Evolutionary conservation across 1,140 invertebrate genomes (phyloP).

Genomic region (Plectrocnemia conspersa): DNA sequence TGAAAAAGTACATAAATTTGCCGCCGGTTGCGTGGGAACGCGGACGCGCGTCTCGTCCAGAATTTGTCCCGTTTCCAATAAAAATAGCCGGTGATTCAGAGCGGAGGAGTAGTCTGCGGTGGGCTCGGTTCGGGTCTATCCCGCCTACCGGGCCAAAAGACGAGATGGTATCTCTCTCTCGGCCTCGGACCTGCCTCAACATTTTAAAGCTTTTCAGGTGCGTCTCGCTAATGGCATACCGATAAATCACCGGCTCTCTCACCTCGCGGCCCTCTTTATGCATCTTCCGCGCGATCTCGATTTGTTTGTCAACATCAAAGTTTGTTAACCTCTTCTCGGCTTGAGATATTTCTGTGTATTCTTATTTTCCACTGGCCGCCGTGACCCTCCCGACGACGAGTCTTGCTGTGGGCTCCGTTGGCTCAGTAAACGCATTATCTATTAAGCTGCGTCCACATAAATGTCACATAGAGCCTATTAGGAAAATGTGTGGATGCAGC

Average conservation of each 20-base stretch:
- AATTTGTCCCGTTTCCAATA: conserved; percentile 19
- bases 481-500: too few relatives aligned
- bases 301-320: conserved; percentile 8
- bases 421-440: too few relatives aligned
- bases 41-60: not conserved
- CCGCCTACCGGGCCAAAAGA: conserved; percentile 9
- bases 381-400: too few relatives aligned
- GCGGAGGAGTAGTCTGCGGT: not conserved
- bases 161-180: conserved; percentile 9
- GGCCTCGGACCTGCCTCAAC: conserved; percentile 13
- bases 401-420: too few relatives aligned
- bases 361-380: too few relatives aligned
- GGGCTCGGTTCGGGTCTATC: not conserved
- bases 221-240: not conserved
- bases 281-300: not conserved
- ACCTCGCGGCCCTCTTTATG: not conserved
- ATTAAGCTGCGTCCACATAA: too few relatives aligned
- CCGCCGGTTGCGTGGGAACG: not conserved
- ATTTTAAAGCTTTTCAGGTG: conserved; percentile 1
- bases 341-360: too few relatives aligned
- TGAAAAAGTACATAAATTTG: too few relatives aligned
- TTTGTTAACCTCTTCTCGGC: too few relatives aligned
- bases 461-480: too few relatives aligned
- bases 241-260: conserved; percentile 1
- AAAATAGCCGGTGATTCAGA: conserved; percentile 16